Conservation (phyloP, 2,888 invertebrate species). For the Oithona nana region DNA sequence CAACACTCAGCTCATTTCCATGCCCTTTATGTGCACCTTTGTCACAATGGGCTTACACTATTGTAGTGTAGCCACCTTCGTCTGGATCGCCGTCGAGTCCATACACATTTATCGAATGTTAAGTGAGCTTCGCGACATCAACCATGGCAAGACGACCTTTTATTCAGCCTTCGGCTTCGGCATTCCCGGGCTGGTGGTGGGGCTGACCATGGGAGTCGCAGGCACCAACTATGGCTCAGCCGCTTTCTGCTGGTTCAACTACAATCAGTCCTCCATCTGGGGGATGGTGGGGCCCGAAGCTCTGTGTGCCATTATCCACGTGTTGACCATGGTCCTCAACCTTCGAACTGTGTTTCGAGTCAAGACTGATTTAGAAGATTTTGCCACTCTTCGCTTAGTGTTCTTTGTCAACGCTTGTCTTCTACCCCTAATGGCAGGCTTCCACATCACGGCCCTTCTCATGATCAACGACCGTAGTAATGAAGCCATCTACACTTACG, state of each 20-base stretch:
- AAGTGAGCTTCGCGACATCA: slow-evolving; percentile 85
- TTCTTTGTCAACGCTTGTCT: slow-evolving; percentile 72
- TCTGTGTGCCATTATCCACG: slow-evolving; percentile 51
- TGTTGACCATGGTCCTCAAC: slow-evolving; percentile 60
- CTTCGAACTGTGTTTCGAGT: slow-evolving; percentile 75
- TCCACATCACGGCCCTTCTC: slow-evolving; percentile 66
- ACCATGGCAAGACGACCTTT: slow-evolving; percentile 78
- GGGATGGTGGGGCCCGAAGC: slow-evolving; percentile 79
- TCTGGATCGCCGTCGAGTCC: slow-evolving; percentile 79
- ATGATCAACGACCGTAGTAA: slow-evolving; percentile 44
- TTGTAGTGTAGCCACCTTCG: slow-evolving; percentile 72
- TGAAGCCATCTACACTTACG: background rate
- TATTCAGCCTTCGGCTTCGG: slow-evolving; percentile 83
- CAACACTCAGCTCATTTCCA: slow-evolving; percentile 50
- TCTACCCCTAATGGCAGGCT: slow-evolving; percentile 57
- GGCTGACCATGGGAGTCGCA: slow-evolving; percentile 71
- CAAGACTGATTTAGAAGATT: slow-evolving; percentile 70
- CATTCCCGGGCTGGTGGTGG: slow-evolving; percentile 72
- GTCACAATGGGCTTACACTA: slow-evolving; percentile 79
- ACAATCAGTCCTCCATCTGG: slow-evolving; percentile 85
- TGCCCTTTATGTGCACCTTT: slow-evolving; percentile 62
- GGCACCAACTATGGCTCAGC: slow-evolving; percentile 85
- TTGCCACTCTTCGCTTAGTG: slow-evolving; percentile 50
- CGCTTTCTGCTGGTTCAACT: slow-evolving; percentile 77
- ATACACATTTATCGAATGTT: slow-evolving; percentile 81